Conservation (phyloP, 2,113 vertebrate species). For the Brevimyrus niger region DNA sequence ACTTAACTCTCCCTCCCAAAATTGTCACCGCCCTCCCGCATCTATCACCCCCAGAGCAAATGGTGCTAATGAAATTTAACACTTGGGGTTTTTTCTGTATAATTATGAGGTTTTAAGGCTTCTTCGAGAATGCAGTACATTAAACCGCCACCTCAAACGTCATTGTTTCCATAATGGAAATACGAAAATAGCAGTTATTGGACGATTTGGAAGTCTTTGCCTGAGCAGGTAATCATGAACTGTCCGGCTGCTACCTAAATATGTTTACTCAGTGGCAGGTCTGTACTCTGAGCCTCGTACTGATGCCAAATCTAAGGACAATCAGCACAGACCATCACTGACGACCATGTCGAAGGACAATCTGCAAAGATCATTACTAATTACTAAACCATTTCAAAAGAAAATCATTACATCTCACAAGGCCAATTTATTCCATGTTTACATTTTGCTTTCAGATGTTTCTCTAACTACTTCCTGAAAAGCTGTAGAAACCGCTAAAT, state of each 20-base stretch:
- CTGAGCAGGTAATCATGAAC: neutral
- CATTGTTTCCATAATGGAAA: neutral
- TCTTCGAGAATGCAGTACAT: neutral
- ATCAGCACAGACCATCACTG: neutral
- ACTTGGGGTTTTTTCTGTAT: neutral
- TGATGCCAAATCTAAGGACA: neutral
- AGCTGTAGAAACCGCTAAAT: neutral
- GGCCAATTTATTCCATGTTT: too few species aligned
- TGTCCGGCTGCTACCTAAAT: neutral
- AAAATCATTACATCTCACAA: neutral
- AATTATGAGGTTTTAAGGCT: neutral
- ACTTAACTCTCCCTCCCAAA: neutral
- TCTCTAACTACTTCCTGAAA: neutral
- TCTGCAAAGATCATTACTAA: too few species aligned
- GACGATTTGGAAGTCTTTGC: neutral
- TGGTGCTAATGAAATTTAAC: neutral
- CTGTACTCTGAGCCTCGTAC: neutral
- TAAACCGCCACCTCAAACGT: neutral
- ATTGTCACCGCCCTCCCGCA: neutral
- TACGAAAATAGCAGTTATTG: neutral
- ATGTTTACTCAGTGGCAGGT: neutral
- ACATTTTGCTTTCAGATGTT: too few species aligned
- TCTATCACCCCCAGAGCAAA: neutral
- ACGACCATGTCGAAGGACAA: neutral
- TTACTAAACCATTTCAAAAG: too few species aligned